Evolutionary conservation across 1,140 invertebrate genomes (phyloP).

Genomic region (Cotesia glomerata): DNA sequence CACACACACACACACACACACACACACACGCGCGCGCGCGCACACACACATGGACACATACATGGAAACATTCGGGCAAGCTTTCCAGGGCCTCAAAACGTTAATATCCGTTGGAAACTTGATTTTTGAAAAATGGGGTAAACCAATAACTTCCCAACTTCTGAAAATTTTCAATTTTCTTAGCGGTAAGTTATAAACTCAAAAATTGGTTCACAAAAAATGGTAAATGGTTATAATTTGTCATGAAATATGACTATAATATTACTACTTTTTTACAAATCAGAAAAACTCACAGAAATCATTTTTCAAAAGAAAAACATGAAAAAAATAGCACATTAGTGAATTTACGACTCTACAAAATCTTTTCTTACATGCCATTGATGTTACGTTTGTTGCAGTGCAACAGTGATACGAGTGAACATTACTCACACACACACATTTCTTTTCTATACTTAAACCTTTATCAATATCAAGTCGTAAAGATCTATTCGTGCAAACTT

Average conservation of each 20-base stretch:
- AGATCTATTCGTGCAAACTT: conserved; percentile 5
- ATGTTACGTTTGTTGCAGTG: background rate
- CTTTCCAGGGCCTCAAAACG: too few species aligned
- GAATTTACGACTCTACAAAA: conserved; percentile 24
- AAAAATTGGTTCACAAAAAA: too few species aligned
- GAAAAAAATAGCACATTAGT: background rate
- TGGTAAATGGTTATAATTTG: conserved; percentile 6
- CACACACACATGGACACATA: too few species aligned
- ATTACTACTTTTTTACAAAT: background rate
- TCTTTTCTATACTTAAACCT: background rate
- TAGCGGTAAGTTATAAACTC: too few species aligned
- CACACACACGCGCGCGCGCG: too few species aligned
- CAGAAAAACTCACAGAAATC: conserved; percentile 14
- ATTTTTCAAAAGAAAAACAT: background rate
- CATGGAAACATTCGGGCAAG: too few species aligned
- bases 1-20: too few species aligned
- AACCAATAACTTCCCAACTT: too few species aligned
- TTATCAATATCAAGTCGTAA: conserved; percentile 22
- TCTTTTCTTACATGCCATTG: conserved; percentile 18
- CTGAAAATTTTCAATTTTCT: too few species aligned
- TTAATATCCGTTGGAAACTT: too few species aligned
- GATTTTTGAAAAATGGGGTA: too few species aligned
- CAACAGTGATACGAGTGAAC: background rate
- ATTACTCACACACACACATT: background rate
- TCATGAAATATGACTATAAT: conserved; percentile 4